Base-by-base conservation (phyloP, 2,888 invertebrate genomes). In the Drosophila suboccidentalis region DNA sequence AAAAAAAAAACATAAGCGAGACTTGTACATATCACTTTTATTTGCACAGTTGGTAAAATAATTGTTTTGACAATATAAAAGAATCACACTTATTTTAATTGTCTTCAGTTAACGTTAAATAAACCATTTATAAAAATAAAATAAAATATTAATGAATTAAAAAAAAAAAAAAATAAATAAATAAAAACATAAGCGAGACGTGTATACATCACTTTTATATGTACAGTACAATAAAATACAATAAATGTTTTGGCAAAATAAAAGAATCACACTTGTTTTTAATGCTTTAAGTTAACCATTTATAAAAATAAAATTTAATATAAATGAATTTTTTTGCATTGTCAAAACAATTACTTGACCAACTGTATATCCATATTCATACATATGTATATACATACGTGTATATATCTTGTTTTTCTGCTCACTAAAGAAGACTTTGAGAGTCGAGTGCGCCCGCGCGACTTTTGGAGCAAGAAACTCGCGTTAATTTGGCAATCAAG, bases 401-500 rank as follows among this genome's bases (percentile, higher is more conserved):
- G n/a, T 1, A 38, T 29, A 39, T 43, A 43, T 49, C 54, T 61
- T 57, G 66, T 47, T 61, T 61, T 51, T 46, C 29, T 61, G 66
- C 15, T 41, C 32, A 26, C 13, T 60, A 71, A 71, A 62, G 61
- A 68, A 76, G 71, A 65, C 62, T 69, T 62, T 69, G 66, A 49
- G 43, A 19, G 43, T n/a, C 19, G 9, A 39, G 17, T 4, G 43
- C 43, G 43, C 43, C 43, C 43, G 60, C 59, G 70, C 66, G 49
- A 61, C 72, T 84, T 75, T 79, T 66, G 36, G 61, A 75, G 71
- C 71, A 69, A 61, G 59, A 60, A 88, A 79, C 71, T 62, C 85
- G 75, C 82, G 59, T 84, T 78, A 89, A 86, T 89, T 87, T 86
- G 76, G 76, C 89, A 89, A 85, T 78, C 77, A 36, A 46, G 53